These are phyloP conservation scores for Tragulus kanchil DNA, from an alignment of 2,113 vertebrate species.

Conservation along the genomic window DNA sequence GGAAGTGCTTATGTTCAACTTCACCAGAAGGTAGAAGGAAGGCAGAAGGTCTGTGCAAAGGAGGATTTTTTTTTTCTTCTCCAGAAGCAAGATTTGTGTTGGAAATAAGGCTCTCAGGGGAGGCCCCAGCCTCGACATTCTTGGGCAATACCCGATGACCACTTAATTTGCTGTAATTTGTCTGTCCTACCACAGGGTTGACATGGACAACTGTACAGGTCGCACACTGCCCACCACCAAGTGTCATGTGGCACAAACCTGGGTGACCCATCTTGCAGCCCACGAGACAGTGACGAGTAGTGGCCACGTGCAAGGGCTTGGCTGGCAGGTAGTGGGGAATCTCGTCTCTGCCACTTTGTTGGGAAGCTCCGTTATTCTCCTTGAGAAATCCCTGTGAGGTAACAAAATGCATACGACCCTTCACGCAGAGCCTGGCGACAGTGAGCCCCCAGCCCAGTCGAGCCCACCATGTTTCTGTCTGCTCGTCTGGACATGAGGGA, in stretches of 20 bases:
- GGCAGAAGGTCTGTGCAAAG: neutral
- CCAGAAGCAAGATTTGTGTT: neutral
- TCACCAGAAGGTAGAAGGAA: neutral
- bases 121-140: neutral
- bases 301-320: fast-evolving
- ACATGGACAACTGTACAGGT: neutral
- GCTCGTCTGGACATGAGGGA: neutral
- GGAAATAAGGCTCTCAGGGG: neutral
- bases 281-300: neutral
- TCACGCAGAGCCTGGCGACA: neutral
- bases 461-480: neutral
- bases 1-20: neutral
- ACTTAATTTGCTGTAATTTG: neutral
- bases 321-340: neutral
- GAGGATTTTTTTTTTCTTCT: neutral
- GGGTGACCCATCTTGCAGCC: neutral
- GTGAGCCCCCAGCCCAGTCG: neutral
- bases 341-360: neutral
- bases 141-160: neutral
- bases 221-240: neutral
- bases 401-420: fast-evolving
- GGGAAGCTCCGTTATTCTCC: neutral
- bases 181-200: neutral
- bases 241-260: neutral
- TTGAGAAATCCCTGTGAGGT: neutral